Evolutionary conservation across 2,888 invertebrate genomes (phyloP), one percentile per base, ranked within the genome.

Genomic region (Acrobasis suavella): DNA sequence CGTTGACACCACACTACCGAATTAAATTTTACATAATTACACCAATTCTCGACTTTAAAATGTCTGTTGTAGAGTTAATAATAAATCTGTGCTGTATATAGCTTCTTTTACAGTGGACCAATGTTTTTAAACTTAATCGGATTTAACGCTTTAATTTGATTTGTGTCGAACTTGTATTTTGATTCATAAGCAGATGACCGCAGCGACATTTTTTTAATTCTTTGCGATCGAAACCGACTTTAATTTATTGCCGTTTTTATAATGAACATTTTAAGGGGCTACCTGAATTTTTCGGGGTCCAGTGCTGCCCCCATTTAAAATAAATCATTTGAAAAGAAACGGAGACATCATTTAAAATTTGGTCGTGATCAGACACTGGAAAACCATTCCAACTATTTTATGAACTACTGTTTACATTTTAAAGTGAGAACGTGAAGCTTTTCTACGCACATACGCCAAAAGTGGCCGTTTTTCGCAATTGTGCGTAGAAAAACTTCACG

Each of bases 121-220:
- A 61, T 69, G 69, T 74, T 69, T 72, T 78, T 75, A 75, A 74
- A 72, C 71, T 74, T 69, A 69, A 66, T 69, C 68, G 69, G 69
- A 77, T 77, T 74, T 72, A 73, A 73, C 68, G 69, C 67, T 73
- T 80, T 86, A 83, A 86, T 86, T 86, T 85, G 86, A 86, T 86
- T 85, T 83, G 81, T 76, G 69, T 72, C 68, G 80, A 76, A 77
- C 77, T 78, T 79, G 76, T 75, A 70, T 70, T 76, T 77, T 86
- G 85, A 86, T 86, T 85, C 84, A 85, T 84, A 76, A 73, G 68
- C 66, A 69, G 74, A 74, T 68, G 70, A 71, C 73, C 72, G 72
- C 71, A 67, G 73, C 76, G 82, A 83, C 82, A 84, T 84, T 81
- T 82, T 81, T 80, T 56, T 22, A 56, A 46, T 42, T 46, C 22